Evolutionary conservation across 2,797 vertebrate species (phyloP).

Genomic region (Yasuhikotakia modesta): DNA sequence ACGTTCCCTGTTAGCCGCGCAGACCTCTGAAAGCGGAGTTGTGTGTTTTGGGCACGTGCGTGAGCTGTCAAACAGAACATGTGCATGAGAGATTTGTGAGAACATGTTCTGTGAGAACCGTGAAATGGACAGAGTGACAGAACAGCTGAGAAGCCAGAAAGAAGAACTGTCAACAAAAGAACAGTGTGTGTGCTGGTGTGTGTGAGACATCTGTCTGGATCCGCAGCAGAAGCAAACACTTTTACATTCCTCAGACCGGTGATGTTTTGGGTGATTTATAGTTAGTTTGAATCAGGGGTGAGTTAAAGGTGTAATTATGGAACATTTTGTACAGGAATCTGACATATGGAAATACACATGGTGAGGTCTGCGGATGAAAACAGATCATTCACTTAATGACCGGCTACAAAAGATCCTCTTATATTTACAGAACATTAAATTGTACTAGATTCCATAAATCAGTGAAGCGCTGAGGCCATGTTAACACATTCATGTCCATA

Average conservation of each 20-base stretch:
- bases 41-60: constrained; percentile 28
- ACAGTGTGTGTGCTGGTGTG: constrained; percentile 46
- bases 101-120: constrained; percentile 37
- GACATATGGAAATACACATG: constrained; percentile 35
- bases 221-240: neutral
- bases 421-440: constrained; percentile 25
- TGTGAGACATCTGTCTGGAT: constrained; percentile 39
- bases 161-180: constrained; percentile 54
- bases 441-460: neutral
- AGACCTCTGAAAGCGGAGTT: neutral
- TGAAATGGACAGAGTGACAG: constrained; percentile 49
- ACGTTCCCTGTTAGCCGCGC: no score
- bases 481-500: neutral
- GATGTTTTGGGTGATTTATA: constrained; percentile 43
- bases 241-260: constrained; percentile 37
- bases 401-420: neutral
- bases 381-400: constrained; percentile 32
- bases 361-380: constrained; percentile 12
- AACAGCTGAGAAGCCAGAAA: constrained; percentile 46
- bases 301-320: constrained; percentile 32
- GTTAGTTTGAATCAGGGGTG: neutral
- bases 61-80: constrained; percentile 37
- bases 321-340: constrained; percentile 7
- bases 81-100: constrained; percentile 20
- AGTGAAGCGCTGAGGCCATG: neutral